phyloP scores from a whole-genome alignment of 53 echinoderm and acorn worm genomes.

The Apostichopus leukothele region DNA sequence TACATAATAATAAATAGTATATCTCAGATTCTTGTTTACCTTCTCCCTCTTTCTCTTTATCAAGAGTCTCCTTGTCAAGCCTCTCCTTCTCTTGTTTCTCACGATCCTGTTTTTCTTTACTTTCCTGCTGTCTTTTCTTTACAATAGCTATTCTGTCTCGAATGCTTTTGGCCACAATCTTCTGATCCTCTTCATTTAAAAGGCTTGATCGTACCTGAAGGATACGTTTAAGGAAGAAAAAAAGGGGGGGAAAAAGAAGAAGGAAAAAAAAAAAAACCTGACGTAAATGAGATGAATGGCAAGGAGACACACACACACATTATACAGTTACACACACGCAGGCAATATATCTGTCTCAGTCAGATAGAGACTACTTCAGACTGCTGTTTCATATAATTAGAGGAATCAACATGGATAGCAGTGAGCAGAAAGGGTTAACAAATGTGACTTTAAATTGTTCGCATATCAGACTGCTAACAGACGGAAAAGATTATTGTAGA shows the following conservation, averaged over 20 bases:
- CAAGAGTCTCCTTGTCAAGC: slow-evolving; percentile 57
- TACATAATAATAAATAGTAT: no score
- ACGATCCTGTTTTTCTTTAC: slow-evolving; percentile 69
- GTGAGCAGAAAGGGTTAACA: background rate
- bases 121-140: slow-evolving; percentile 70
- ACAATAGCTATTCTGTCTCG: slow-evolving; percentile 76
- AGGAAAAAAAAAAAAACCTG: background rate
- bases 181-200: slow-evolving; percentile 89
- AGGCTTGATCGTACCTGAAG: slow-evolving; percentile 88
- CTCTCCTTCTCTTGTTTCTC: slow-evolving; percentile 78
- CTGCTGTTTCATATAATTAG: background rate
- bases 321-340: background rate
- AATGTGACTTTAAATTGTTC: slow-evolving; percentile 10
- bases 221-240: background rate
- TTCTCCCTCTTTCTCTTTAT: slow-evolving; percentile 56
- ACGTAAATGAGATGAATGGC: background rate
- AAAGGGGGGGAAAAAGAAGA: background rate
- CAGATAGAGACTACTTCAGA: background rate
- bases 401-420: background rate
- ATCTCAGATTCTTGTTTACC: slow-evolving; percentile 21
- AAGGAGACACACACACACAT: background rate
- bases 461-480: background rate
- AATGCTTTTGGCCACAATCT: slow-evolving; percentile 91
- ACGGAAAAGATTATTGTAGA: background rate
- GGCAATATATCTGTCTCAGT: slow-evolving; percentile 1